Conservation (phyloP, 2,113 vertebrate species). For the Sphyrna mokarran region DNA sequence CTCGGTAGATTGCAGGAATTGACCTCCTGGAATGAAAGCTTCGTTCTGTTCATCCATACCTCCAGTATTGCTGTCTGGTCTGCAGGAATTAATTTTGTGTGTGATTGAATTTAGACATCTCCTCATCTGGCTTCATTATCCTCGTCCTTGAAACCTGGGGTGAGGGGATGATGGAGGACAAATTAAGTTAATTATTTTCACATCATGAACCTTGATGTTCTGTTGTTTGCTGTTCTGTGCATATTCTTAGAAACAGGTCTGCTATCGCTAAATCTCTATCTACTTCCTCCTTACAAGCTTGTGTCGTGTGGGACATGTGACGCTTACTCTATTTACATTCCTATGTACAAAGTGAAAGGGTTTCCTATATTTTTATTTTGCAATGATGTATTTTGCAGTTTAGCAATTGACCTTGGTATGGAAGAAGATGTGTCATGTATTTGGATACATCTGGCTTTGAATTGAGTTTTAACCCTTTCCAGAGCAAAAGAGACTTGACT, state of each 20-base stretch:
- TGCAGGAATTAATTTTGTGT: neutral
- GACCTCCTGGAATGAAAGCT: neutral
- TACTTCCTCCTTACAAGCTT: conserved; percentile 5
- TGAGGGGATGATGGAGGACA: neutral
- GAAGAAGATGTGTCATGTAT: neutral
- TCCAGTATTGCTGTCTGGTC: neutral
- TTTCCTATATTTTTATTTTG: neutral
- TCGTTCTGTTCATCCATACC: neutral
- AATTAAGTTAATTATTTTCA: no score
- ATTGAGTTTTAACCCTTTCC: neutral
- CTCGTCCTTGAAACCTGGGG: neutral
- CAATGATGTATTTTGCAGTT: neutral
- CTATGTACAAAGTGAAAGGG: neutral
- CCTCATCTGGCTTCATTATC: neutral
- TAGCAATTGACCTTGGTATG: neutral
- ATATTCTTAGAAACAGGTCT: neutral
- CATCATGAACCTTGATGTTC: neutral
- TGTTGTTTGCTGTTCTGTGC: no score
- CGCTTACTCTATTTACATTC: neutral
- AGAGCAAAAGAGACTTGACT: neutral
- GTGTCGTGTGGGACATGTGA: neutral
- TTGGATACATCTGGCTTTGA: neutral
- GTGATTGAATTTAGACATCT: neutral
- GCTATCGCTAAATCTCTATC: neutral
- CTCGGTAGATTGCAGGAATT: neutral